Conservation (phyloP, 2,797 vertebrate genomes). For the Babyrousa celebensis region DNA sequence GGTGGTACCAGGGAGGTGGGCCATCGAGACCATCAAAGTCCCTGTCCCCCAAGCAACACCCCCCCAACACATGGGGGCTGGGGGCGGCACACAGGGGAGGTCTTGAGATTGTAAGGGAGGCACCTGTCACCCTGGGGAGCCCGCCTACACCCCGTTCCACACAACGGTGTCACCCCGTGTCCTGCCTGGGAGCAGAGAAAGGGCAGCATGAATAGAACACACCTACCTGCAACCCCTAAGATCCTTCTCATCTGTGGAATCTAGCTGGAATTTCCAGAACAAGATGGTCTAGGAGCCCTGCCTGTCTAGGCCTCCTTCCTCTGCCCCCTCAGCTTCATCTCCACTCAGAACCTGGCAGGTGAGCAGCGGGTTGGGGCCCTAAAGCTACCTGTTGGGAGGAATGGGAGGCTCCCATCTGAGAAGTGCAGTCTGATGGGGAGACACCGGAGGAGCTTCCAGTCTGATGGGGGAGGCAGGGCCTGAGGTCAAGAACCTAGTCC, state of each 20-base stretch:
- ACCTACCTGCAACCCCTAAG: too few species aligned
- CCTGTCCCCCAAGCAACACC: background rate
- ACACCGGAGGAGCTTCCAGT: background rate
- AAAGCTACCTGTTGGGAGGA: background rate
- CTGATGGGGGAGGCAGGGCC: background rate
- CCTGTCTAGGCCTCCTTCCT: background rate
- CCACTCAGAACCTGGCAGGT: background rate
- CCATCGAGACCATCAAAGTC: rapidly evolving
- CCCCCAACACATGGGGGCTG: background rate
- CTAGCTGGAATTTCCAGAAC: background rate
- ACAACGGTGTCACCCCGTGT: background rate
- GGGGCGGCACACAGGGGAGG: conserved; percentile 77
- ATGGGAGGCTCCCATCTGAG: background rate
- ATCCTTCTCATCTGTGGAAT: background rate
- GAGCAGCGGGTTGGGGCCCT: background rate
- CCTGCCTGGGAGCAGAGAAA: background rate
- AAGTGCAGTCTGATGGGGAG: background rate
- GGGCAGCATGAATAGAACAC: background rate
- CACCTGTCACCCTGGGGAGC: background rate
- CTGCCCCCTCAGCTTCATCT: background rate
- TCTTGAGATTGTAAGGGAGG: conserved; percentile 29
- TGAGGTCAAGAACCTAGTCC: background rate
- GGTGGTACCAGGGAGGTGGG: background rate
- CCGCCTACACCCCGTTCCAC: background rate
- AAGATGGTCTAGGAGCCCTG: too few species aligned